These are phyloP conservation scores for Halcyon leucocephala DNA, from an alignment of 2,797 vertebrate species.

Conservation along the genomic window DNA sequence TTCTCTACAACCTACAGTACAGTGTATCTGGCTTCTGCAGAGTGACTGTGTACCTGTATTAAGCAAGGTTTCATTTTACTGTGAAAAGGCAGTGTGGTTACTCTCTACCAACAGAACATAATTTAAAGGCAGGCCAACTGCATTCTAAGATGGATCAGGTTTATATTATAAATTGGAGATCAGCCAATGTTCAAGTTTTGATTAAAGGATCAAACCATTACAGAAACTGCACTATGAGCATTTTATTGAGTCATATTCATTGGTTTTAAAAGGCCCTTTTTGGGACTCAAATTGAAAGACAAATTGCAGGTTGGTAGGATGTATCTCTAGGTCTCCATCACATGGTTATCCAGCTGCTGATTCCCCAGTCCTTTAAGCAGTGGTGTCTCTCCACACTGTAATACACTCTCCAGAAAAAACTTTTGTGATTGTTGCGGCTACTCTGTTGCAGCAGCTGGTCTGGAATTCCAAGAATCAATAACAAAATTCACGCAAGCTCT, in stretches of 20 bases:
- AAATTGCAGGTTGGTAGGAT: neutral
- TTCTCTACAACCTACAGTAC: neutral
- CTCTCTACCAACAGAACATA: neutral
- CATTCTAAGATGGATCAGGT: neutral
- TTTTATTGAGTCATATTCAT: neutral
- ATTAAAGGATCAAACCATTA: slow-evolving; percentile 26
- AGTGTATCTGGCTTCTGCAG: neutral
- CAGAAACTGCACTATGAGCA: neutral
- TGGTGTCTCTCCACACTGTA: neutral
- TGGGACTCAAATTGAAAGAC: neutral
- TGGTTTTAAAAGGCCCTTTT: neutral
- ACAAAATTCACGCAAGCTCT: neutral
- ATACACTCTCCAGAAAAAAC: neutral
- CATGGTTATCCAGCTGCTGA: neutral
- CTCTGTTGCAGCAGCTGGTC: neutral
- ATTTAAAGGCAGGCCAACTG: neutral
- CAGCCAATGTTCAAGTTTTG: neutral
- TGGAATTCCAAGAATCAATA: neutral
- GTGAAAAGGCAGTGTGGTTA: neutral
- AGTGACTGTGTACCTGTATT: neutral
- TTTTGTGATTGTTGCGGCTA: neutral
- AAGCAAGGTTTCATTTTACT: neutral
- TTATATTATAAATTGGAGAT: neutral
- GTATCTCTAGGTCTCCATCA: rapidly evolving
- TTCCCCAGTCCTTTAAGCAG: neutral